phyloP scores from a whole-genome alignment of 2,797 vertebrate genomes.

The Manis crassicaudata region DNA sequence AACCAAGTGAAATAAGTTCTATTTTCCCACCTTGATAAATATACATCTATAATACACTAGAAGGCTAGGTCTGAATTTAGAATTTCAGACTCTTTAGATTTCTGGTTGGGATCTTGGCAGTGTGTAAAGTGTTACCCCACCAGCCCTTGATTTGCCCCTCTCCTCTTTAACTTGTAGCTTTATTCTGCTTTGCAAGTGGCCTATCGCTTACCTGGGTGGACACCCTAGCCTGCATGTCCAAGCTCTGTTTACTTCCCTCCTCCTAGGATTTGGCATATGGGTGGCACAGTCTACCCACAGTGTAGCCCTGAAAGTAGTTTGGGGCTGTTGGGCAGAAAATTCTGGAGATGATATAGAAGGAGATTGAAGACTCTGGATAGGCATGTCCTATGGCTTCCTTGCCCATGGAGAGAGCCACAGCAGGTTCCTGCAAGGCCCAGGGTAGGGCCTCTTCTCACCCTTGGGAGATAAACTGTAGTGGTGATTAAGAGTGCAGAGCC shows the following conservation, averaged over 20 bases:
- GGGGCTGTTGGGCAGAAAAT: conserved; percentile 1
- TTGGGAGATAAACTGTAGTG: background rate
- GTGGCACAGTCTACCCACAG: background rate
- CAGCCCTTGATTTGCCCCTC: background rate
- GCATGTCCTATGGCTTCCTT: background rate
- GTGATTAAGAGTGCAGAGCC: background rate
- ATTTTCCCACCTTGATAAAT: conserved; percentile 3
- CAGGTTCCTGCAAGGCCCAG: background rate
- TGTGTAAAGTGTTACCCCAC: background rate
- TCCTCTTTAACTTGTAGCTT: background rate
- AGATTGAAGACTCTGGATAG: background rate
- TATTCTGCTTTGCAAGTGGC: background rate
- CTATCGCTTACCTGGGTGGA: background rate
- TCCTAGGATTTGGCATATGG: background rate
- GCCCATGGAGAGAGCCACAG: background rate
- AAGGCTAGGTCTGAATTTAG: conserved; percentile 20
- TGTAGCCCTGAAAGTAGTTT: background rate
- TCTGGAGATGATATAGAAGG: conserved; percentile 19
- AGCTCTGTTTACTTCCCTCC: background rate
- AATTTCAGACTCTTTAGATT: background rate
- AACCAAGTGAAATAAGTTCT: conserved; percentile 37
- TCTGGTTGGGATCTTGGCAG: background rate
- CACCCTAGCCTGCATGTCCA: background rate
- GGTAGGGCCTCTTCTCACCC: background rate
- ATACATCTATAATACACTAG: background rate